phyloP scores from a whole-genome alignment of 1,140 invertebrate species.

The Aradophagus sp. region DNA sequence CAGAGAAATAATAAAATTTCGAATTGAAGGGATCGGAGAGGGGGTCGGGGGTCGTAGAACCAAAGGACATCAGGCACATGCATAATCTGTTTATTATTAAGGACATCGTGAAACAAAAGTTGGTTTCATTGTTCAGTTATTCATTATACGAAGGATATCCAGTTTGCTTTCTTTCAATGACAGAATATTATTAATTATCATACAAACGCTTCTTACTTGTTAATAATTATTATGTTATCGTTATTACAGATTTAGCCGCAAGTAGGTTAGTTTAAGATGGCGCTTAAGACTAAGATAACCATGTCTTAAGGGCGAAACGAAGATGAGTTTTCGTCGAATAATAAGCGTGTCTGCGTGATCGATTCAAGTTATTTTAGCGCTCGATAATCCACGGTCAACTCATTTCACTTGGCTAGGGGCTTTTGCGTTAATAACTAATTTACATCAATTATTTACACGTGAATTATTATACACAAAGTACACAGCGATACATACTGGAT shows the following conservation, averaged over 20 bases:
- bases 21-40: conserved; percentile 52
- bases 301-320: conserved; percentile 56
- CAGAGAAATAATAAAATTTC: too few species aligned
- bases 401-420: conserved; percentile 29
- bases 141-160: conserved; percentile 52
- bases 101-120: conserved; percentile 73
- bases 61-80: conserved; percentile 74
- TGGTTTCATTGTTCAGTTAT: conserved; percentile 45
- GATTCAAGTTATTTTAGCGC: too few species aligned
- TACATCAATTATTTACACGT: conserved; percentile 58
- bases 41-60: conserved; percentile 67
- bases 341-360: conserved; percentile 1
- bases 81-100: conserved; percentile 76
- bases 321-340: conserved; percentile 50
- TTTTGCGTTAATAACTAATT: conserved; percentile 50
- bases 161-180: conserved; percentile 38
- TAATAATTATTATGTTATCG: conserved; percentile 49
- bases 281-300: conserved; percentile 51
- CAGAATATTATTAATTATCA: conserved; percentile 55
- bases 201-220: conserved; percentile 56
- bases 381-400: conserved; percentile 32
- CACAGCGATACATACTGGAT: conserved; percentile 45
- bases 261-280: conserved; percentile 48
- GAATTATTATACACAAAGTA: conserved; percentile 54
- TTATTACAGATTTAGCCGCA: conserved; percentile 56